phyloP scores from a whole-genome alignment of 2,113 vertebrate genomes.

The Parus major region DNA sequence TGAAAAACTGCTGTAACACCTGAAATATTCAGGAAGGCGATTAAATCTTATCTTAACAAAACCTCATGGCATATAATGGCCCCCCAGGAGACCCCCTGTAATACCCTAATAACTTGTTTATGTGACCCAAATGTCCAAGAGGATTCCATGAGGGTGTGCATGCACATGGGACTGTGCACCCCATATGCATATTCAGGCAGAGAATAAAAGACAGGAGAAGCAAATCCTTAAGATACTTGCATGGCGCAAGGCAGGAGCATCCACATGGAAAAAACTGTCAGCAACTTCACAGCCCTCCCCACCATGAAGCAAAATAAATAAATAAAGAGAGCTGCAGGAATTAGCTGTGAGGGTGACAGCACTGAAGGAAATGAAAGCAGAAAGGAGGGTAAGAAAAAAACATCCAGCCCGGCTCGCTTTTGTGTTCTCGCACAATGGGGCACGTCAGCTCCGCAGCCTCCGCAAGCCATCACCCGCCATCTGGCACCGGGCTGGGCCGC shows the following conservation, averaged over 20 bases:
- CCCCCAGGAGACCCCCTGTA: background rate
- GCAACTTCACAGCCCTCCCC: background rate
- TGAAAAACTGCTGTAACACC: background rate
- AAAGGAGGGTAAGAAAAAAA: background rate
- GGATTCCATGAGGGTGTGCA: background rate
- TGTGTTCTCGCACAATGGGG: constrained; percentile 47
- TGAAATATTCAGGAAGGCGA: background rate
- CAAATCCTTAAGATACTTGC: rapidly evolving
- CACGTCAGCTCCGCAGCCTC: constrained; percentile 51
- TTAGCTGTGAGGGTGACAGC: background rate
- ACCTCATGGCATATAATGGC: background rate
- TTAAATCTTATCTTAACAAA: background rate
- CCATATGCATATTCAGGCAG: background rate
- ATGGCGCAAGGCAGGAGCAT: background rate
- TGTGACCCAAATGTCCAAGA: background rate
- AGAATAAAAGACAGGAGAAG: background rate
- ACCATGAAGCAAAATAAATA: background rate
- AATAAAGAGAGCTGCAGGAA: background rate
- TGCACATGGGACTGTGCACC: rapidly evolving
- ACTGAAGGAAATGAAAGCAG: background rate
- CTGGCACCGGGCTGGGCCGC: constrained; percentile 65
- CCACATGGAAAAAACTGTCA: background rate
- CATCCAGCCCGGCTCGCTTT: background rate
- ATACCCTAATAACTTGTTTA: background rate
- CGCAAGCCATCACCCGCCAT: constrained; percentile 69